A percentile compares a stretch with the other conserved stretches of the same genome.
Conservation (phyloP, 2,888 invertebrate genomes). For the Dastarcus helophoroides region DNA sequence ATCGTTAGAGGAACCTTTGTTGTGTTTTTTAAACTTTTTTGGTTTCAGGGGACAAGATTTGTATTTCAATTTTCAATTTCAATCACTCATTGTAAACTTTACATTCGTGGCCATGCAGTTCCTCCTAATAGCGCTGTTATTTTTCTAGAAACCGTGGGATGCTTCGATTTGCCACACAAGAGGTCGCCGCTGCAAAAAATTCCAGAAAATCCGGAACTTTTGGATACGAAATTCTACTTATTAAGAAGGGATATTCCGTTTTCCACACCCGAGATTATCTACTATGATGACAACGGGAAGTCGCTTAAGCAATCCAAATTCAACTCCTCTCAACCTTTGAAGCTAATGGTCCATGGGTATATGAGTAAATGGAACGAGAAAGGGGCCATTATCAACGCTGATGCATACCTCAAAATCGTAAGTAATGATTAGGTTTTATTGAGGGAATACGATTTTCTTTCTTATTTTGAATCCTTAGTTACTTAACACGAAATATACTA, state of each 20-base stretch:
- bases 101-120: not conserved
- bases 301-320: conserved; percentile 39
- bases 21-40: no score
- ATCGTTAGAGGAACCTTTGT: no score
- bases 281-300: conserved; percentile 38
- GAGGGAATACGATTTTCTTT: no score
- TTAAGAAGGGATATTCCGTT: conserved; percentile 36
- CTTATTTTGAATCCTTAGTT: no score
- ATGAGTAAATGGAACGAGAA: conserved; percentile 44
- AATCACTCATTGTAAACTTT: not conserved
- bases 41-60: no score
- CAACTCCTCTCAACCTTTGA: conserved; percentile 36
- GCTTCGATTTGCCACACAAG: conserved; percentile 41
- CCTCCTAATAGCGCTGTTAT: conserved; percentile 5
- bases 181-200: conserved; percentile 41
- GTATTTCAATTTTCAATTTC: not conserved
- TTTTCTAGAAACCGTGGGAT: conserved; percentile 43
- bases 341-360: conserved; percentile 46
- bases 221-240: conserved; percentile 44
- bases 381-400: conserved; percentile 36
- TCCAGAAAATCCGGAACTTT: conserved; percentile 42
- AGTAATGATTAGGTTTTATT: no score
- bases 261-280: conserved; percentile 34
- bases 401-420: conserved; percentile 42
- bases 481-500: no score